These are phyloP conservation scores for Macrostomum cliftonense DNA, from an alignment of 2,888 invertebrate species.

Conservation along the genomic window DNA sequence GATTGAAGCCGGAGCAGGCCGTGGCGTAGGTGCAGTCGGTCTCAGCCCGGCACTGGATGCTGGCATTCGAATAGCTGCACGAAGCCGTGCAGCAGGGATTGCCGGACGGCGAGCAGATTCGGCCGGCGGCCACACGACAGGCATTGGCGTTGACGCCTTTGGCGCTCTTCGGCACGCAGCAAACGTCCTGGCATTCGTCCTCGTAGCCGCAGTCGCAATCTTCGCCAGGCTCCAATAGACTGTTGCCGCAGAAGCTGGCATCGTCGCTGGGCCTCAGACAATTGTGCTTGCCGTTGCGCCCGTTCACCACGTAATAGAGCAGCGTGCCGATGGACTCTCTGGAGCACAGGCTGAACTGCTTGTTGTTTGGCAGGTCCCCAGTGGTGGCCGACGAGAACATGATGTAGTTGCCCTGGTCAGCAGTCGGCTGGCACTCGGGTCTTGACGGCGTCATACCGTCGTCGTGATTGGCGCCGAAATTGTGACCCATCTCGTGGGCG, in stretches of 20 bases:
- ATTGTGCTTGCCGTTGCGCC: constrained; percentile 6
- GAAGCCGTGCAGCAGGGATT: constrained; percentile 10
- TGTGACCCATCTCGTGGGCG: constrained; percentile 97
- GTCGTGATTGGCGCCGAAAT: constrained; percentile 55
- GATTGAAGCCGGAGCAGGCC: constrained; percentile 39
- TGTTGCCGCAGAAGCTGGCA: constrained; percentile 93
- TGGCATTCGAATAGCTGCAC: constrained; percentile 3
- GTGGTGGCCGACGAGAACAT: constrained; percentile 94
- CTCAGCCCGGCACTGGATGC: background rate
- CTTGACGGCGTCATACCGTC: constrained; percentile 4
- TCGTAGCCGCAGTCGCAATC: constrained; percentile 96
- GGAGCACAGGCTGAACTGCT: constrained; percentile 83
- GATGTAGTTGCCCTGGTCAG: constrained; percentile 91
- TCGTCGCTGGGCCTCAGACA: constrained; percentile 52
- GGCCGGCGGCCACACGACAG: constrained; percentile 8
- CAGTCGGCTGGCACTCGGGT: constrained; percentile 2
- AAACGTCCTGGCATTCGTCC: constrained; percentile 66
- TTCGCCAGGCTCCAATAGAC: constrained; percentile 88
- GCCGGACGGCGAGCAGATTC: constrained; percentile 16
- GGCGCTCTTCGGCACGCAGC: constrained; percentile 45
- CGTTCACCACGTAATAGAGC: constrained; percentile 61
- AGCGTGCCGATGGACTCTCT: constrained; percentile 83
- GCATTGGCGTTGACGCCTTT: constrained; percentile 17
- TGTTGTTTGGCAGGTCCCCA: constrained; percentile 90
- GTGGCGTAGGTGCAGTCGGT: background rate